Percentiles rank a stretch among this genome's conserved stretches.
These are phyloP conservation scores for Hemiprocne comata DNA, from an alignment of 2,113 vertebrate species.

Conservation along the genomic window DNA sequence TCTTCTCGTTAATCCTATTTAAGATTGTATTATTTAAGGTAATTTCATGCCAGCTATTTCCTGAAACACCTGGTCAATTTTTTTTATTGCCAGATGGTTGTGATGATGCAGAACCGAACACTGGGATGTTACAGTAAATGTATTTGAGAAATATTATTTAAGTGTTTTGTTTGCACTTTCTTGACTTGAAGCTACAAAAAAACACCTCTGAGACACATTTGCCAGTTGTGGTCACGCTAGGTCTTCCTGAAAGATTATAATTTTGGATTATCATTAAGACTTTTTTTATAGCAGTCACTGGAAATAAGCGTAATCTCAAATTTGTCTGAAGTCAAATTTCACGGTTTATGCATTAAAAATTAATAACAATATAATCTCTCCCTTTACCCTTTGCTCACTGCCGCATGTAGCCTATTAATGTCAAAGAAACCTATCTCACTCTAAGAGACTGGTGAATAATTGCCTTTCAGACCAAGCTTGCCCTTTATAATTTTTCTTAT, in stretches of 20 bases:
- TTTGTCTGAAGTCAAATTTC: slow-evolving; percentile 22
- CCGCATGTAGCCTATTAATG: neutral
- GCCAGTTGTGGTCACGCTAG: neutral
- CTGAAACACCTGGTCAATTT: slow-evolving; percentile 57
- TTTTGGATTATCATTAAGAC: neutral
- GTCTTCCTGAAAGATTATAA: neutral
- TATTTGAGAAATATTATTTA: slow-evolving; percentile 31
- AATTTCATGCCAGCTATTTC: slow-evolving; percentile 46
- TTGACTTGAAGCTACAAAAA: slow-evolving; percentile 35
- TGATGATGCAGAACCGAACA: slow-evolving; percentile 59
- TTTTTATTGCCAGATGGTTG: slow-evolving; percentile 63
- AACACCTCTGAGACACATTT: slow-evolving; percentile 23
- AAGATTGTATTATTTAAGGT: slow-evolving; percentile 16
- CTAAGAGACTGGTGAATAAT: neutral
- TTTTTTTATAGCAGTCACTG: neutral
- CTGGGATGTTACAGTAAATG: slow-evolving; percentile 41
- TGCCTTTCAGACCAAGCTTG: neutral
- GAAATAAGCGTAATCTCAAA: neutral
- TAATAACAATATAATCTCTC: neutral
- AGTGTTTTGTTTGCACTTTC: slow-evolving; percentile 32
- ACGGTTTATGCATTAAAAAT: slow-evolving; percentile 3
- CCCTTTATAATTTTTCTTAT: neutral
- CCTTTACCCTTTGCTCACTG: neutral
- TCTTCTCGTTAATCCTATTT: neutral
- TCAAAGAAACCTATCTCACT: neutral